Percentiles rank a stretch among this genome's conserved stretches.
phyloP scores from a whole-genome alignment of 2,113 vertebrate genomes.

The Lasiurus cinereus region DNA sequence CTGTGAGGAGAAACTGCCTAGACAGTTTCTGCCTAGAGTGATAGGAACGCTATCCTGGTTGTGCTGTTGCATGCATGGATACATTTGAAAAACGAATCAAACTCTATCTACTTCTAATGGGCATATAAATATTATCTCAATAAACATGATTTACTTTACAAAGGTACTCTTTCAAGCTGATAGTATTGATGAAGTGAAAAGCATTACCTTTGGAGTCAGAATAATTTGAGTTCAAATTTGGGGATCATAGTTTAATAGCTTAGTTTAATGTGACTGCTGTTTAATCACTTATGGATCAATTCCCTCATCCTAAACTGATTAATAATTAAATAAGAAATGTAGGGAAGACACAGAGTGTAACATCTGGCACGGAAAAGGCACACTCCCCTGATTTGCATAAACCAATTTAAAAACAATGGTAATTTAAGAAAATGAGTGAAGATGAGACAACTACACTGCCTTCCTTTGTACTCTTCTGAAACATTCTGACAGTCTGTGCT shows the following conservation, averaged over 20 bases:
- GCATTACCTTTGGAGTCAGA: neutral
- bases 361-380: neutral
- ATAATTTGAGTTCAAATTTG: constrained; percentile 25
- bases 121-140: neutral
- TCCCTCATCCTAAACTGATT: neutral
- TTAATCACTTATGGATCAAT: neutral
- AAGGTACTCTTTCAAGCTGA: neutral
- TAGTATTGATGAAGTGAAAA: neutral
- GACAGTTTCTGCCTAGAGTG: neutral
- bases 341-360: neutral
- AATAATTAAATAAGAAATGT: neutral
- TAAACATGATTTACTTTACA: constrained; percentile 17
- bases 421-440: constrained; percentile 28
- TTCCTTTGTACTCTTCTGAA: neutral
- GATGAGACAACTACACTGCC: neutral
- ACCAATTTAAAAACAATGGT: neutral
- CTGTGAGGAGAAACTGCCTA: neutral
- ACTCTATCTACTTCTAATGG: neutral
- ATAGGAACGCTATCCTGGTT: neutral
- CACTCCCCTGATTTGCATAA: neutral
- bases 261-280: neutral
- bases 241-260: neutral
- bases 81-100: neutral
- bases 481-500: constrained; percentile 3
- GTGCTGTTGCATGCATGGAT: neutral